Conservation (phyloP, 2,888 invertebrate genomes). For the Trachelus tabidus region DNA sequence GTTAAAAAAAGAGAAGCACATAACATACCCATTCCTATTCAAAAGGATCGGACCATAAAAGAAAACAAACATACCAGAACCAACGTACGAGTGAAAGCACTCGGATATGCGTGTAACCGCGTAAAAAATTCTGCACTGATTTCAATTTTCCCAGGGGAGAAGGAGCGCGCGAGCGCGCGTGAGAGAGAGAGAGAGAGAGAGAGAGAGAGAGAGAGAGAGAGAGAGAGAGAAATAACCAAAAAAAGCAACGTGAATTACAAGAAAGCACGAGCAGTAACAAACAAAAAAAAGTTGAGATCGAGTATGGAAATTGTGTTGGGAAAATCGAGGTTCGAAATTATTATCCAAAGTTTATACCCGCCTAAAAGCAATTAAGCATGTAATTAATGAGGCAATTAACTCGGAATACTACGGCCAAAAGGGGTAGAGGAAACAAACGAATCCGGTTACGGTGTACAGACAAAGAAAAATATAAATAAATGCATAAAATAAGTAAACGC, state of each 20-base stretch:
- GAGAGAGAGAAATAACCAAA: neutral
- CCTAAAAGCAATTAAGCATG: neutral
- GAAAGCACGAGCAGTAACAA: neutral
- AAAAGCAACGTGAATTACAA: neutral
- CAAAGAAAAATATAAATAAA: neutral
- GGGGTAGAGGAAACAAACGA: neutral
- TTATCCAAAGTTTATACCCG: neutral
- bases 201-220: no score
- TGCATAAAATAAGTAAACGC: neutral
- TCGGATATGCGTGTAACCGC: neutral
- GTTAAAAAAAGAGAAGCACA: neutral
- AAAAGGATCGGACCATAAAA: neutral
- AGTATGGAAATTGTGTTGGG: neutral
- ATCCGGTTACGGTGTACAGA: neutral
- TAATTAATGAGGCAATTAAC: neutral
- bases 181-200: no score
- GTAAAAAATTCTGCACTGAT: neutral
- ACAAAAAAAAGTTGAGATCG: neutral
- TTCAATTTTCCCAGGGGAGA: neutral
- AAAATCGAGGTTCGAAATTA: neutral
- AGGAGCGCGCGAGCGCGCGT: neutral
- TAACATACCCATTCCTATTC: neutral
- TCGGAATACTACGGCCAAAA: neutral
- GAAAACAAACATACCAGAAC: neutral
- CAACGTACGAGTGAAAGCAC: neutral